These are phyloP conservation scores for Argyrosomus japonicus DNA, from an alignment of 2,113 vertebrate genomes.

Conservation along the genomic window DNA sequence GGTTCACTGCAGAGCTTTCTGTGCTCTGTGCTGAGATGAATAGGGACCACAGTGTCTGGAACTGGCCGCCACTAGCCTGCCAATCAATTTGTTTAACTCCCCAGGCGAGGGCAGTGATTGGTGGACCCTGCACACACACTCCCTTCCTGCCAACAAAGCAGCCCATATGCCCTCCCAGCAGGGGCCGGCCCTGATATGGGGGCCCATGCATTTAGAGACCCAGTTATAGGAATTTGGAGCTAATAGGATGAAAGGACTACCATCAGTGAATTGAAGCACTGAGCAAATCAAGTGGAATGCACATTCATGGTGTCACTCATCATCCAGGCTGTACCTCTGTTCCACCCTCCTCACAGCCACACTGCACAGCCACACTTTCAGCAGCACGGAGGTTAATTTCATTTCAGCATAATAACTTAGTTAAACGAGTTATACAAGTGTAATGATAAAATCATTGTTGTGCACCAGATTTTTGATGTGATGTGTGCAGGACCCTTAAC, in stretches of 20 bases:
- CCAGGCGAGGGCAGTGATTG: conserved; percentile 80
- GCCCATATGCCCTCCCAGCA: conserved; percentile 85
- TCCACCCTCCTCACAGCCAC: conserved; percentile 9
- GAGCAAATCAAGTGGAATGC: conserved; percentile 79
- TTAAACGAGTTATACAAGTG: not conserved
- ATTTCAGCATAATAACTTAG: conserved; percentile 10
- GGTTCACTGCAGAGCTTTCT: conserved; percentile 39
- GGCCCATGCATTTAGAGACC: conserved; percentile 75
- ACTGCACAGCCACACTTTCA: not conserved
- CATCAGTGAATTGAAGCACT: conserved; percentile 76
- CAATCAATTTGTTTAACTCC: conserved; percentile 88
- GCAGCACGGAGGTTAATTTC: not conserved
- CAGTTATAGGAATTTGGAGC: conserved; percentile 82
- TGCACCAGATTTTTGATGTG: not conserved
- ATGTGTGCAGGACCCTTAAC: too few relatives aligned
- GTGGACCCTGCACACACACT: conserved; percentile 80
- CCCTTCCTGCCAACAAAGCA: conserved; percentile 80
- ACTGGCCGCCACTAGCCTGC: conserved; percentile 77
- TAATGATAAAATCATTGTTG: conserved; percentile 7
- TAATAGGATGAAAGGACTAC: conserved; percentile 79
- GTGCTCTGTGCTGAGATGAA: conserved; percentile 62
- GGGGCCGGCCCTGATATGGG: conserved; percentile 73
- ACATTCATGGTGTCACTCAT: conserved; percentile 73
- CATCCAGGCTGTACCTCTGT: conserved; percentile 22
- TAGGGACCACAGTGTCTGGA: conserved; percentile 70